Base-by-base conservation (phyloP, 2,888 invertebrate genomes). In the Vesta saturnalis region DNA sequence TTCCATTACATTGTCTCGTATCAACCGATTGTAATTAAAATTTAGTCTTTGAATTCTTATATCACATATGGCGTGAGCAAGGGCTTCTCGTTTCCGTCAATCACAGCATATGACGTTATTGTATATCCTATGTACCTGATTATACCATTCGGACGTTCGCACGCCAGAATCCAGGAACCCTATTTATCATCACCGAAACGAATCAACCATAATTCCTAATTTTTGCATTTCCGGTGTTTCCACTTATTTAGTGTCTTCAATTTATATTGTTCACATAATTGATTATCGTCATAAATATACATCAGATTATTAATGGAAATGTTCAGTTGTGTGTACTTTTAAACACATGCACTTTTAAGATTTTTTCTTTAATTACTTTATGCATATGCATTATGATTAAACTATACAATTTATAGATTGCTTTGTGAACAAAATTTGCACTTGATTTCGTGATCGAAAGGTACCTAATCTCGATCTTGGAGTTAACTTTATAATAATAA, bases 41-140 rank as follows among this genome's bases (percentile, higher is more conserved):
- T 54, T 19, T 43, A 54, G 15, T 23, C 35, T 35, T 18, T 39
- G 35, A 49, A 54, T 8, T 6, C 14, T 57, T 35, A 56, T 19
- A 23, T 43, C 22, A 46, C 70, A 70, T 70, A 70, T 70, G 70
- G 70, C 39, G 64, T 60, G 47, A 70, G 21, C 19, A 66, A 71
- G 78, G 81, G 81, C 79, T 80, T 81, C 80, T 72, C 76, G 72
- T 74, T 81, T 80, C 81, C 81, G 80, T 81, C 80, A 81, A 81
- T 81, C 81, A 80, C 80, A 69, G 77, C 76, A 77, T 72, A 77
- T 77, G 77, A 74, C 75, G 70, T 74, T 71, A 76, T 70, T 68
- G 70, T 63, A 54, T 68, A 47, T 64, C 70, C 58, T 67, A 69
- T 66, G 39, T 39, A 21, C 52, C 15, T 52, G 18, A 52, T 19